These are phyloP conservation scores for Orgyia antiqua DNA, from an alignment of 2,888 invertebrate genomes.

Conservation along the genomic window DNA sequence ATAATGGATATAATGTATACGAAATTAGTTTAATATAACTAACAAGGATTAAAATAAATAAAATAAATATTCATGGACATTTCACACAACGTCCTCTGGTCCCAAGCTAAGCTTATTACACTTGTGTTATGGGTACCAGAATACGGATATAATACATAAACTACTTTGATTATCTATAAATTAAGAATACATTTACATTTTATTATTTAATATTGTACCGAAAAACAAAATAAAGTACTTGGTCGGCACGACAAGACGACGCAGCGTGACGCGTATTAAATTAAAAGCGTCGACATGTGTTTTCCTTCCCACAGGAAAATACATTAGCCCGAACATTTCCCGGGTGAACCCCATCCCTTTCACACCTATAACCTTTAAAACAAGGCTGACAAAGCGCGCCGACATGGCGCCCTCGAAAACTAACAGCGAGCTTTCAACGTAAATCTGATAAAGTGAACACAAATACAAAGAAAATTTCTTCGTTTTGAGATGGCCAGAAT, in stretches of 20 bases:
- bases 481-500: constrained; percentile 35
- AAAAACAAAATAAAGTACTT: constrained; percentile 25
- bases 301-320: constrained; percentile 78
- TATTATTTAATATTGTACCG: too few relatives aligned
- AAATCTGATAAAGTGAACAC: constrained; percentile 75
- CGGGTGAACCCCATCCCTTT: constrained; percentile 42
- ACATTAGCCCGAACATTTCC: constrained; percentile 74
- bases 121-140: too few relatives aligned
- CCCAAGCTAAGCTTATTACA: too few relatives aligned
- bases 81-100: too few relatives aligned
- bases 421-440: constrained; percentile 75
- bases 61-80: too few relatives aligned
- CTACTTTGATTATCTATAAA: too few relatives aligned
- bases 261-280: constrained; percentile 75
- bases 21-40: too few relatives aligned
- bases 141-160: too few relatives aligned
- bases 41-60: too few relatives aligned
- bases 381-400: constrained; percentile 36
- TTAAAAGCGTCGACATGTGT: constrained; percentile 77
- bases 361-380: constrained; percentile 20
- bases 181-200: too few relatives aligned
- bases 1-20: too few relatives aligned
- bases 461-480: constrained; percentile 71
- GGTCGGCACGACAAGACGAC: constrained; percentile 50
- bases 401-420: constrained; percentile 62